Base-by-base conservation (phyloP, 2,888 invertebrate species). In the Rhodophaea formosa region DNA sequence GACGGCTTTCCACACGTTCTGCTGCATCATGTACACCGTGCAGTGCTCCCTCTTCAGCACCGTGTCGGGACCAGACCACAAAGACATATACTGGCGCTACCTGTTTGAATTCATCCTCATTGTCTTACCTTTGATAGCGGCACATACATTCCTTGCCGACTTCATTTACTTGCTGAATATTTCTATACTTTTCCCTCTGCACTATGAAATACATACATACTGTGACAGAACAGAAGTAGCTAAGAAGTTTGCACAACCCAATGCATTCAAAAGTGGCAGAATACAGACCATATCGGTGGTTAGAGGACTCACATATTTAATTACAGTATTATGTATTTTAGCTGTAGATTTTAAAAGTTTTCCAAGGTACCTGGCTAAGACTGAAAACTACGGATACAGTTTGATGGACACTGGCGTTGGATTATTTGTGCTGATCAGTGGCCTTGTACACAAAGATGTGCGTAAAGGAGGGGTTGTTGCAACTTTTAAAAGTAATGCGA, bases 341-440 rank as follows among this genome's bases (percentile, higher is more conserved):
- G 99, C 97, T 0, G 98, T 99, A 0, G 99, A 99, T 84, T 99
- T 99, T 78, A 88, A 88, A 51, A 90, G 95, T 54, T 99, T 98
- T 79, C 98, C 99, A 0, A 87, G 95, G 51, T 88, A 94, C 68
- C 96, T 97, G 80, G 96, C 96, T 0, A 99, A 99, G 87, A 97
- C 97, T 0, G 96, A 96, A 75, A 92, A 84, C 0, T 97, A 93
- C 87, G 98, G 99, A 0, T 96, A 94, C 70, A 95, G 97, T 77
- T 80, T 98, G 29, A 99, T 99, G 99, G 99, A 99, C 78, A 93
- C 96, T 8, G 99, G 99, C 8, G 98, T 99, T 3, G 98, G 98
- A 0, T 83, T 96, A 15, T 99, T 96, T 86, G 93, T 98, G 7
- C 89, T 96, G 39, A 92, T 95, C 17, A 97, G 97, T 88, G 98